phyloP scores from a whole-genome alignment of 2,113 vertebrate genomes.

The Bettongia penicillata region DNA sequence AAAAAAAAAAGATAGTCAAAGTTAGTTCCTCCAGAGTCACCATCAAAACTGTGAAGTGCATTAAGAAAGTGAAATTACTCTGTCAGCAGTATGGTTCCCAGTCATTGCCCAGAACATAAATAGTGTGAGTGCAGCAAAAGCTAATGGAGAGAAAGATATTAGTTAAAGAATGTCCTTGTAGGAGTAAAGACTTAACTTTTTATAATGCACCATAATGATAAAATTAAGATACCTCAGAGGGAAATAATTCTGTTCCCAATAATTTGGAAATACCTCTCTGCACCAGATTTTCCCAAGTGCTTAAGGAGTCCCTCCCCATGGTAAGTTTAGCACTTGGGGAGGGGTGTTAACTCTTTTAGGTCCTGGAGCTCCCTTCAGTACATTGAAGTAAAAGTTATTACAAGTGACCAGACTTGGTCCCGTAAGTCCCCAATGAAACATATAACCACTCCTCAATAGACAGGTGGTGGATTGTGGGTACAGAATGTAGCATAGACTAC shows the following conservation, averaged over 20 bases:
- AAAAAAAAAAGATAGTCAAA: slow-evolving; percentile 22
- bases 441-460: background rate
- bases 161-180: slow-evolving; percentile 76
- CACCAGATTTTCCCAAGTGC: background rate
- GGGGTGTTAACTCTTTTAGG: background rate
- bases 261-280: slow-evolving; percentile 1
- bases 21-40: slow-evolving; percentile 17
- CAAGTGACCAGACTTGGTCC: background rate
- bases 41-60: slow-evolving; percentile 58
- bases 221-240: slow-evolving; percentile 70
- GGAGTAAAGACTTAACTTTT: slow-evolving; percentile 70
- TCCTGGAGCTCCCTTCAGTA: background rate
- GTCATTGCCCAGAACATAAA: slow-evolving; percentile 72
- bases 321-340: background rate
- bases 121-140: slow-evolving; percentile 75
- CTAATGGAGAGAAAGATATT: slow-evolving; percentile 69
- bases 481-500: background rate
- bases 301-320: background rate
- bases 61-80: slow-evolving; percentile 71
- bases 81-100: slow-evolving; percentile 74
- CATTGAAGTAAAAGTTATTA: background rate
- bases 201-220: slow-evolving; percentile 68
- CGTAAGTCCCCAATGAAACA: background rate
- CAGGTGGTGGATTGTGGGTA: background rate
- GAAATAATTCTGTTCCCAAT: slow-evolving; percentile 47